These are phyloP conservation scores for Palythoa caribaeorum DNA, from an alignment of 92 coral and sea anemone genomes.

Conservation along the genomic window DNA sequence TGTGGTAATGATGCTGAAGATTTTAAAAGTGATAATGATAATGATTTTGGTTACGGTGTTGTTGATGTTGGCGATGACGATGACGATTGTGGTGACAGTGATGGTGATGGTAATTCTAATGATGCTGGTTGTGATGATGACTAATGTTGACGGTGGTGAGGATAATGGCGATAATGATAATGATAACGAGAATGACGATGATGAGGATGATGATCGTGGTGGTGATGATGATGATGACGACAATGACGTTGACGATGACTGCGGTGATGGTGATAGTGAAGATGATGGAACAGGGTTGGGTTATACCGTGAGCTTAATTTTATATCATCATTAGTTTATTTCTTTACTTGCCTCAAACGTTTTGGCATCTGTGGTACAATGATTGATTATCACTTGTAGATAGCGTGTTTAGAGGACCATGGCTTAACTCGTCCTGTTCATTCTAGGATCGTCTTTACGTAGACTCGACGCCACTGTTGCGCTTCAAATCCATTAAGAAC, in stretches of 20 bases:
- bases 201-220: background rate
- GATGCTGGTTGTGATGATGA: background rate
- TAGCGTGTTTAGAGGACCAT: background rate
- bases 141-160: background rate
- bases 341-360: too few relatives aligned
- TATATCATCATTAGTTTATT: too few relatives aligned
- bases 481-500: slow-evolving; percentile 18
- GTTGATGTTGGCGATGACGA: background rate
- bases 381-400: too few relatives aligned
- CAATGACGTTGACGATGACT: background rate
- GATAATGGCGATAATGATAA: background rate
- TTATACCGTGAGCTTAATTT: too few relatives aligned
- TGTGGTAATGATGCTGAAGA: background rate
- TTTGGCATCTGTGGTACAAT: too few relatives aligned
- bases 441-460: background rate
- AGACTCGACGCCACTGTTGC: slow-evolving; percentile 29
- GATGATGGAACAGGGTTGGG: too few relatives aligned
- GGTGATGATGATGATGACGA: background rate
- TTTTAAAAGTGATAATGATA: background rate
- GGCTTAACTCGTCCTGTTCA: background rate
- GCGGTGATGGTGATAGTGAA: background rate
- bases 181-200: background rate
- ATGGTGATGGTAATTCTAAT: background rate
- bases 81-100: background rate
- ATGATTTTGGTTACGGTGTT: background rate